phyloP scores from a whole-genome alignment of 2,797 vertebrate genomes.

The Vespertilio murinus region DNA sequence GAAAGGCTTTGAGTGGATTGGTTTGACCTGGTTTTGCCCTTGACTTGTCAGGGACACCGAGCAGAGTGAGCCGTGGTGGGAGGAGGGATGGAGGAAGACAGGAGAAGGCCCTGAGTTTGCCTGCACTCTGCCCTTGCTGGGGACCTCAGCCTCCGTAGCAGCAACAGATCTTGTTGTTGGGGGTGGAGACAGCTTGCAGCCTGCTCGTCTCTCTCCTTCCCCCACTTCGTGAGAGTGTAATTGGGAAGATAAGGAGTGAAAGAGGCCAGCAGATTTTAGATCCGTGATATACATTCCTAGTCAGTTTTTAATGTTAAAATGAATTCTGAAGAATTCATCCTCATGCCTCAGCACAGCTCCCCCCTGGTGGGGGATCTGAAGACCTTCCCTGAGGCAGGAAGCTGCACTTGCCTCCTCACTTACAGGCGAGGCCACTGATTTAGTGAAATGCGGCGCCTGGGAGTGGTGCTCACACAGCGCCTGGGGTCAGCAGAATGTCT shows the following conservation, averaged over 20 bases:
- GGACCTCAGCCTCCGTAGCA: neutral
- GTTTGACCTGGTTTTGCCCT: neutral
- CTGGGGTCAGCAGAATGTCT: neutral
- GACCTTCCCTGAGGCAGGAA: neutral
- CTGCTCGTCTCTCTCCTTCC: neutral
- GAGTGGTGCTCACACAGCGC: neutral
- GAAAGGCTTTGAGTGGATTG: neutral
- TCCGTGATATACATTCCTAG: neutral
- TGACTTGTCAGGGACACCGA: neutral
- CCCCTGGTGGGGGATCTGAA: fast-evolving
- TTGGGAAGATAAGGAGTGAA: neutral
- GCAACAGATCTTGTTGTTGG: neutral
- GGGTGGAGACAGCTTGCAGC: neutral
- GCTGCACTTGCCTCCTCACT: neutral
- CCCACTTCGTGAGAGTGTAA: neutral
- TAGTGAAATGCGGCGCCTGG: neutral
- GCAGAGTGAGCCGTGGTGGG: neutral
- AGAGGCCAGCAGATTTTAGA: neutral
- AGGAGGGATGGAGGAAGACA: neutral
- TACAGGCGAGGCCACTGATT: neutral
- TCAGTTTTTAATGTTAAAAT: neutral
- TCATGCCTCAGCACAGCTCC: neutral
- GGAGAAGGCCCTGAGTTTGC: neutral
- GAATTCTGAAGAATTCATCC: neutral
- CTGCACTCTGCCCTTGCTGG: fast-evolving